phyloP scores from a whole-genome alignment of 2,888 invertebrate genomes.

The Tenthredo mesomela region DNA sequence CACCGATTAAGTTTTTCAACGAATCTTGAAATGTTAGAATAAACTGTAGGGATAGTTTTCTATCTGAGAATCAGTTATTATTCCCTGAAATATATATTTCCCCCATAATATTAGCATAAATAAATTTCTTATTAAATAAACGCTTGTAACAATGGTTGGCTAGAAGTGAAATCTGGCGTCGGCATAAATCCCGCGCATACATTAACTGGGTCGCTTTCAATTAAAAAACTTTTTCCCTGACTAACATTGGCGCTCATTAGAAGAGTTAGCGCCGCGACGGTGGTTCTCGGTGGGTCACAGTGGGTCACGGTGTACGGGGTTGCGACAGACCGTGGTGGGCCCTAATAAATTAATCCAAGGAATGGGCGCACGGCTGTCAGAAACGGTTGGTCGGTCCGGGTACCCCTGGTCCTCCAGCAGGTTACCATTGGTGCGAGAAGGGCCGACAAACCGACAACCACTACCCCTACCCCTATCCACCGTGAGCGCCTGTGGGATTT shows the following conservation, averaged over 20 bases:
- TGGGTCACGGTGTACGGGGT: conserved; percentile 32
- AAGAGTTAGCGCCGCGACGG: conserved; percentile 53
- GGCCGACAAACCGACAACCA: conserved; percentile 50
- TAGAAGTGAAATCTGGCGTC: conserved; percentile 42
- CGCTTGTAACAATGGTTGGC: conserved; percentile 14
- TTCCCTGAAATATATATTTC: too few species aligned
- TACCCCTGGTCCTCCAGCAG: neutral
- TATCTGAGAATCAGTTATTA: too few species aligned
- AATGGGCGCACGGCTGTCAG: conserved; percentile 52
- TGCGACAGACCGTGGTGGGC: conserved; percentile 52
- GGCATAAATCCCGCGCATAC: conserved; percentile 44
- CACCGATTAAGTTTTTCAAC: too few species aligned
- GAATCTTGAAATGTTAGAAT: too few species aligned
- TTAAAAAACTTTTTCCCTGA: conserved; percentile 48
- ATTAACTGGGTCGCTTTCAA: conserved; percentile 54
- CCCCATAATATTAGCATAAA: neutral
- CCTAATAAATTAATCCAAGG: conserved; percentile 68
- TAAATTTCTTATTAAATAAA: conserved; percentile 22
- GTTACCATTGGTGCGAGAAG: conserved; percentile 46
- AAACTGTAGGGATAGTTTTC: too few species aligned
- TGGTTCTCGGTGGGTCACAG: conserved; percentile 43
- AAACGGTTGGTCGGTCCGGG: conserved; percentile 37
- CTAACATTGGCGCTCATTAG: conserved; percentile 53
- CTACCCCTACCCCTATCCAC: conserved; percentile 29
- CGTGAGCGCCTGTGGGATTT: conserved; percentile 53